Conservation (phyloP, 2,888 invertebrate species). For the Dryocosmus kuriphilus region DNA sequence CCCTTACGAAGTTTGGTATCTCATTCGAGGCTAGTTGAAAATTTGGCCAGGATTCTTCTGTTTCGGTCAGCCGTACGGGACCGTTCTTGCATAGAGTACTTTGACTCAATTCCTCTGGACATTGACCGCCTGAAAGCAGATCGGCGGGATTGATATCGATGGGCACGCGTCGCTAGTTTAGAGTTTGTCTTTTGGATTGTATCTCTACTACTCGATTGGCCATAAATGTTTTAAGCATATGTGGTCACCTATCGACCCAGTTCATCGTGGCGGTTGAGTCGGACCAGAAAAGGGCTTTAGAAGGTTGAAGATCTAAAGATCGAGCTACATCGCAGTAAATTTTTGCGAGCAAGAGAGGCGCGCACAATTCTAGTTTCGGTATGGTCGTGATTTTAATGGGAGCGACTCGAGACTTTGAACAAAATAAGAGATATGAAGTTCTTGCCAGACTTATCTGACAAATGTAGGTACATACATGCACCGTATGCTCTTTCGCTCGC, state of each 20-base stretch:
- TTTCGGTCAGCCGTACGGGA: neutral
- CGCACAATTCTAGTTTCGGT: constrained; percentile 7
- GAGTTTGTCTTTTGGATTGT: neutral
- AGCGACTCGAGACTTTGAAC: constrained; percentile 15
- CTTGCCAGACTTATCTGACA: neutral
- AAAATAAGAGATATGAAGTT: neutral
- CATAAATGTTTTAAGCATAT: neutral
- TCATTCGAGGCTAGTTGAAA: neutral
- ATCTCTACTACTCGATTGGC: neutral
- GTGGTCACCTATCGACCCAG: constrained; percentile 50
- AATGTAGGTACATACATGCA: constrained; percentile 24
- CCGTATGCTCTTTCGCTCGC: constrained; percentile 15
- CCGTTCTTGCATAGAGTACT: neutral
- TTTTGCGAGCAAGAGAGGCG: neutral
- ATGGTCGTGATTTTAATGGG: neutral
- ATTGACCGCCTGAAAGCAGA: neutral
- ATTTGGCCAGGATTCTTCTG: neutral
- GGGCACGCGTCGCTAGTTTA: neutral
- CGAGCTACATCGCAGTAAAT: neutral
- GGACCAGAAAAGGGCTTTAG: constrained; percentile 51
- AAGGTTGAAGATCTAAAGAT: constrained; percentile 1
- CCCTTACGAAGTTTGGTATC: neutral
- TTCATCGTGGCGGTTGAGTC: constrained; percentile 58
- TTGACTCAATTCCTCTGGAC: neutral
- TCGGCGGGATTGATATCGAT: neutral